Percentiles rank a stretch among this genome's conserved stretches.
These are phyloP conservation scores for Gymnocephalus cernua DNA, from an alignment of 2,113 vertebrate species.

Conservation along the genomic window DNA sequence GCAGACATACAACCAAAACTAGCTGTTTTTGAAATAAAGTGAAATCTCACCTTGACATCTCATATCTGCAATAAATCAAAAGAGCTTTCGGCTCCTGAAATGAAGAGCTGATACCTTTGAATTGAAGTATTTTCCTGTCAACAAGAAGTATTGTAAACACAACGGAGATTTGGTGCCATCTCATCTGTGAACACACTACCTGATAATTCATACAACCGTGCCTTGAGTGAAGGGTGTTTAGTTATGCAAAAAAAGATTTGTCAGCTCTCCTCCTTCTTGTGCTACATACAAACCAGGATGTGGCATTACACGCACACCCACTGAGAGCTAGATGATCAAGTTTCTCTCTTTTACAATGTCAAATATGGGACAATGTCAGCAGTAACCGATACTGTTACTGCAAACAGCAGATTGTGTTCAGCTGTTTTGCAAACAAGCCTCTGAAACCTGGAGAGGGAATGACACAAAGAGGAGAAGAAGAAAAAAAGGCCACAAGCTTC, in stretches of 20 bases:
- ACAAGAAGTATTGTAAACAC: neutral
- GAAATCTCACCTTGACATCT: slow-evolving; percentile 67
- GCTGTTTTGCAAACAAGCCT: neutral
- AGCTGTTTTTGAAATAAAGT: neutral
- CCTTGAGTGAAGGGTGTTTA: slow-evolving; percentile 12
- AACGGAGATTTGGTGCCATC: slow-evolving; percentile 16
- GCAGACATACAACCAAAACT: neutral
- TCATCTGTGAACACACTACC: slow-evolving; percentile 22
- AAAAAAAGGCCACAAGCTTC: slow-evolving; percentile 12
- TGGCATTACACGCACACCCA: slow-evolving; percentile 21
- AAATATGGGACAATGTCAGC: neutral
- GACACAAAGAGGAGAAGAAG: neutral
- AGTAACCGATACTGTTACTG: slow-evolving; percentile 36
- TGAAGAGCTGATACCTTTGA: slow-evolving; percentile 27
- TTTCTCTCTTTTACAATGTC: slow-evolving; percentile 31
- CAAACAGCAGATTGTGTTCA: neutral
- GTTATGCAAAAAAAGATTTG: neutral
- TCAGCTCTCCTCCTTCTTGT: neutral
- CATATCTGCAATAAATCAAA: slow-evolving; percentile 48
- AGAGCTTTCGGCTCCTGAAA: neutral
- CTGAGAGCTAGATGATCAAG: slow-evolving; percentile 42
- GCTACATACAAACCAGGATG: slow-evolving; percentile 45
- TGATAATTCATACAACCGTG: neutral
- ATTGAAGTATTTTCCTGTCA: slow-evolving; percentile 25
- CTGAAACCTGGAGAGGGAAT: slow-evolving; percentile 6